phyloP scores from a whole-genome alignment of 2,113 vertebrate genomes.

The Dicerorhinus sumatrensis region DNA sequence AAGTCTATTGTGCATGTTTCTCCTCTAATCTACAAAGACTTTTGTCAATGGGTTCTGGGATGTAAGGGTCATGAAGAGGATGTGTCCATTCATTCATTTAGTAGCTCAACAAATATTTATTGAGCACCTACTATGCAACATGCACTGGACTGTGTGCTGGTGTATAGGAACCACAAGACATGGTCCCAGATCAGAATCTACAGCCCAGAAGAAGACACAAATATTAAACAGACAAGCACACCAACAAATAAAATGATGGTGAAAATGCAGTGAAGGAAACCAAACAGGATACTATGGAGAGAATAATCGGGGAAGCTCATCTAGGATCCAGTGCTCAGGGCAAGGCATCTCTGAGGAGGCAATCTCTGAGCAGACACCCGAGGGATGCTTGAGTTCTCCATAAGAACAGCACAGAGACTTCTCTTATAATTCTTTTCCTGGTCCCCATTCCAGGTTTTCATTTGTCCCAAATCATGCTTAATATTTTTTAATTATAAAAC shows the following conservation, averaged over 20 bases:
- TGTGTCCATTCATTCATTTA: background rate
- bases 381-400: background rate
- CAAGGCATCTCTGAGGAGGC: background rate
- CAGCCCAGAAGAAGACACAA: background rate
- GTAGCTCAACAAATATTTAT: background rate
- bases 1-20: conserved; percentile 50
- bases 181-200: background rate
- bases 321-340: background rate
- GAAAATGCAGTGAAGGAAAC: background rate
- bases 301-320: background rate
- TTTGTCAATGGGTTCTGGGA: background rate
- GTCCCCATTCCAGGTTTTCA: background rate
- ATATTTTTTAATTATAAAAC: conserved; percentile 28
- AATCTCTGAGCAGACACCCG: background rate
- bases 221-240: background rate
- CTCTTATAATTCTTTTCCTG: background rate
- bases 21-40: conserved; percentile 66
- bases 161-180: background rate
- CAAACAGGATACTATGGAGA: background rate
- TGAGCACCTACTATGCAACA: background rate
- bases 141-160: background rate
- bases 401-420: background rate
- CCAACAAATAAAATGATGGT: background rate
- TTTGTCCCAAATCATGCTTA: conserved; percentile 19
- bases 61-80: background rate